Base-by-base conservation (phyloP, 2,113 vertebrate species). In the Oncorhynchus tshawytscha region DNA sequence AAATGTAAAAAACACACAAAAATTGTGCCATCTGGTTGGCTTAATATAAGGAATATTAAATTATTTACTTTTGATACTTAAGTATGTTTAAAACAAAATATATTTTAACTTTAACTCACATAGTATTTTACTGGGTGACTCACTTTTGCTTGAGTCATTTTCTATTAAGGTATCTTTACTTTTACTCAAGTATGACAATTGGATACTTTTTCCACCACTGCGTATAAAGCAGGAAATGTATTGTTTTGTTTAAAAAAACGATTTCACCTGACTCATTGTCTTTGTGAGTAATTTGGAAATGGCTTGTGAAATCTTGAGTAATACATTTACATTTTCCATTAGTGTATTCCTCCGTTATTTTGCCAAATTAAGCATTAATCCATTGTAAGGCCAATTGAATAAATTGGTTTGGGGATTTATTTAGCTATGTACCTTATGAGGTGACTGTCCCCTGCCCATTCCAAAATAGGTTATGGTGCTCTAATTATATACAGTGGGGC, bases 401-500 rank as follows among this genome's bases (percentile, higher is more conserved):
- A 45, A 11, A 45, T 45, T 87, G 82, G 78, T 85, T 74, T 54
- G 24, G 81, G 86, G 84, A 85, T 88, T 90, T 83, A 82, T 85
- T 86, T 76, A 82, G 72, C 62, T 78, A 66, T 57, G 70, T 77
- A 77, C 84, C 81, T 82, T 89, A 88, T 84, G 80, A 88, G 83
- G 75, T 77, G 82, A 86, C 82, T 85, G 87, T 82, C 77, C 88
- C 91, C 87, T 2, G 73, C 77, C 74, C 73, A 86, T 89, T 91
- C 82, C 70, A 81, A 85, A 84, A 89, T 85, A 85, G 81, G 91
- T 88, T 84, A 90, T 83, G 80, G 76, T 72, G 85, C 73, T 34
- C 68, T 93, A 91, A 91, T 93, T 93, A 92, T 87, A 90, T 25
- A 25, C 25, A 25, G 25, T 25, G 25, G 25, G 25, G 25, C 25